A percentile compares a stretch with the other conserved stretches of the same genome.
phyloP scores from a whole-genome alignment of 2,797 vertebrate genomes.

The Pantherophis vulpinus region DNA sequence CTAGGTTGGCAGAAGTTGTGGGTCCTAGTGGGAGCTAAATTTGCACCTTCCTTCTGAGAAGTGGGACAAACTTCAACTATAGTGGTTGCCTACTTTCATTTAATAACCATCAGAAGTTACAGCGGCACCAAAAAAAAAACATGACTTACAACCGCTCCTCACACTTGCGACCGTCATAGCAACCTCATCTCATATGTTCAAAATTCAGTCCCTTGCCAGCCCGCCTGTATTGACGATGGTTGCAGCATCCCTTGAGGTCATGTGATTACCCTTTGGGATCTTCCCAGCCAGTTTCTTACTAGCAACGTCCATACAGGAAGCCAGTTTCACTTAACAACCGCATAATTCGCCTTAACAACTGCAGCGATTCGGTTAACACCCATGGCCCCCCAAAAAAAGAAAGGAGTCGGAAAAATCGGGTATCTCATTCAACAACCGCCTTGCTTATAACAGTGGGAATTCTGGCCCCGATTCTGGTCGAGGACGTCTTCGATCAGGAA shows the following conservation, averaged over 20 bases:
- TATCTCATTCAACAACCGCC: no score
- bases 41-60: no score
- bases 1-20: not conserved
- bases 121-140: no score
- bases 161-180: not conserved
- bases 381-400: not conserved
- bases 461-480: not conserved
- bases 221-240: not conserved
- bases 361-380: not conserved
- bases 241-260: not conserved
- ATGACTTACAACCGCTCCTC: not conserved
- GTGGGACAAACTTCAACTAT: not conserved
- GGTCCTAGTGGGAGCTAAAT: not conserved
- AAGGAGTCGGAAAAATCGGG: no score
- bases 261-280: no score
- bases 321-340: fast-evolving
- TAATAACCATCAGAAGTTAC: no score
- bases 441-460: no score
- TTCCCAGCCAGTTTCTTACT: not conserved
- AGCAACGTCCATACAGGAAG: not conserved
- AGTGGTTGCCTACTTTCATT: not conserved
- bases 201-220: not conserved
- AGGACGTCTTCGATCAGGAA: not conserved
- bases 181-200: not conserved
- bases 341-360: not conserved